phyloP scores from a whole-genome alignment of 1,140 invertebrate species.

The Camponotus pennsylvanicus region DNA sequence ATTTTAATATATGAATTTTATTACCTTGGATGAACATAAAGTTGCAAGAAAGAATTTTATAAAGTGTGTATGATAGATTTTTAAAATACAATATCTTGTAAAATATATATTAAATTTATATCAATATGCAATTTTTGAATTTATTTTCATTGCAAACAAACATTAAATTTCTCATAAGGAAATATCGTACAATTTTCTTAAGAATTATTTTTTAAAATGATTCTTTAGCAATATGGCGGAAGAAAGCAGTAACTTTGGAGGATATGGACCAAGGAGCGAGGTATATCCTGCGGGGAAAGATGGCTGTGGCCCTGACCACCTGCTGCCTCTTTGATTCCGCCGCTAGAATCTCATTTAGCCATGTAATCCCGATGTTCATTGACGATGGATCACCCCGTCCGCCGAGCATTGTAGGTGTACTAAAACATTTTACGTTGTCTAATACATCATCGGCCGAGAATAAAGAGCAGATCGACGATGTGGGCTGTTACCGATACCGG shows the following conservation, averaged over 20 bases:
- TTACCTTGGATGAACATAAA: not conserved
- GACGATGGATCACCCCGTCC: constrained; percentile 79
- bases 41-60: constrained; percentile 1
- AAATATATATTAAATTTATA: not conserved
- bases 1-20: not conserved
- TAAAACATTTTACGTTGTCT: constrained; percentile 72
- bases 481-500: constrained; percentile 51
- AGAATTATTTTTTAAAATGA: not conserved
- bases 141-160: not conserved
- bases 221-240: constrained; percentile 56
- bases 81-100: not conserved
- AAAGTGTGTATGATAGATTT: not conserved
- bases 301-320: constrained; percentile 82
- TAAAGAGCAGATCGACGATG: constrained; percentile 61
- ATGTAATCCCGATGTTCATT: constrained; percentile 83
- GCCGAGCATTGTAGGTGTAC: constrained; percentile 72
- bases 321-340: constrained; percentile 86
- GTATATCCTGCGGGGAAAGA: constrained; percentile 67
- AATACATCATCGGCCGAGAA: constrained; percentile 75
- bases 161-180: not conserved
- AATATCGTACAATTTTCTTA: not conserved
- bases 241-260: constrained; percentile 49
- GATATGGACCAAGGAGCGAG: constrained; percentile 61
- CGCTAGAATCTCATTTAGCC: constrained; percentile 84
- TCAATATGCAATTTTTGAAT: not conserved